Conservation (phyloP, 2,888 invertebrate genomes). For the Cephus spinipes region DNA sequence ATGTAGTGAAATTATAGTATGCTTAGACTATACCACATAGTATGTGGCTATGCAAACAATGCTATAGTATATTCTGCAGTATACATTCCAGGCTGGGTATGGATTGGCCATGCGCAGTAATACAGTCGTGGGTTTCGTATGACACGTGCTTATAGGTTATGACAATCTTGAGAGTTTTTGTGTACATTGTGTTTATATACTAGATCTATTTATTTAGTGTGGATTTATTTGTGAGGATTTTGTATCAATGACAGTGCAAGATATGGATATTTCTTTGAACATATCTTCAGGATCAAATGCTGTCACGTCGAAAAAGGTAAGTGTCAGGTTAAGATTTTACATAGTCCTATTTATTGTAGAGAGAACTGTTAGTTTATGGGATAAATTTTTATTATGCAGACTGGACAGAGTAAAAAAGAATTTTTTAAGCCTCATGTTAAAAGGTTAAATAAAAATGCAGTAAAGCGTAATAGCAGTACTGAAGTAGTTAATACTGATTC, state of each 20-base stretch:
- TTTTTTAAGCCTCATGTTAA: constrained; percentile 36
- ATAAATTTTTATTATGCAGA: constrained; percentile 17
- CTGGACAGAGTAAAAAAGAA: constrained; percentile 25
- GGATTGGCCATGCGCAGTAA: constrained; percentile 27
- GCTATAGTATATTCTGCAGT: not conserved
- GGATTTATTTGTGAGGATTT: not conserved
- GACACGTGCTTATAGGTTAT: constrained; percentile 32
- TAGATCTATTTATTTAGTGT: not conserved
- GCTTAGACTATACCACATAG: not conserved
- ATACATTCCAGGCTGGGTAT: not conserved
- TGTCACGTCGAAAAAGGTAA: constrained; percentile 40
- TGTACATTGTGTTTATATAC: not conserved
- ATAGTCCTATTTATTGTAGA: constrained; percentile 2
- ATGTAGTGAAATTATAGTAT: not conserved
- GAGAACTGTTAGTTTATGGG: not conserved
- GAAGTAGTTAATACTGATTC: not conserved
- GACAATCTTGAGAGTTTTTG: not conserved
- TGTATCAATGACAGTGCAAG: constrained; percentile 44
- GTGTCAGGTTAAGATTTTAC: constrained; percentile 42
- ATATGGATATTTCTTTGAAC: constrained; percentile 59
- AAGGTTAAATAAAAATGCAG: constrained; percentile 20
- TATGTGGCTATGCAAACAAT: not conserved
- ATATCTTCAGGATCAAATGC: constrained; percentile 39
- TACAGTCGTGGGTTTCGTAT: not conserved
- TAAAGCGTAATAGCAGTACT: not conserved